Evolutionary conservation across 2,797 vertebrate species (phyloP).

Genomic region (Tauraco hartlaubi): DNA sequence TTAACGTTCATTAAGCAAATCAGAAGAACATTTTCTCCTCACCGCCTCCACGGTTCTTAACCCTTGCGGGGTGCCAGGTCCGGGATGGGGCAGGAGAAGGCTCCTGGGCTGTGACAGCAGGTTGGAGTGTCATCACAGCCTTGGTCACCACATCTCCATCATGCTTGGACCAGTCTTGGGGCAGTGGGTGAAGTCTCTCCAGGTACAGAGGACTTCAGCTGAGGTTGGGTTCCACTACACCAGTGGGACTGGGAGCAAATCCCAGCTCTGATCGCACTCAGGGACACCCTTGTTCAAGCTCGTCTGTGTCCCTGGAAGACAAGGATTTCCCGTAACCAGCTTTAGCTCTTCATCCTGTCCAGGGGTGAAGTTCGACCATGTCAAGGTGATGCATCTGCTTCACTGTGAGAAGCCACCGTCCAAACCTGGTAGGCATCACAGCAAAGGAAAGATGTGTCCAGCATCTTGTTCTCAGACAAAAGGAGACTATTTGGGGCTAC

Average conservation of each 20-base stretch:
- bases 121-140: neutral
- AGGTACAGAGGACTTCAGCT: neutral
- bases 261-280: neutral
- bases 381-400: neutral
- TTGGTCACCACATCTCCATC: neutral
- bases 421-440: neutral
- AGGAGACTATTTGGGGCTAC: neutral
- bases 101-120: neutral
- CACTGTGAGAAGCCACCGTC: rapidly evolving
- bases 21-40: constrained; percentile 72
- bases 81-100: neutral
- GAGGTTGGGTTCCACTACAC: neutral
- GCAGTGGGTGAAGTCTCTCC: neutral
- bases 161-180: rapidly evolving
- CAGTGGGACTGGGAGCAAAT: neutral
- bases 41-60: constrained; percentile 68
- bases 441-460: neutral
- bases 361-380: neutral
- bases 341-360: neutral
- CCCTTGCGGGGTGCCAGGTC: constrained; percentile 35
- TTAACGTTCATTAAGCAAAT: constrained; percentile 85
- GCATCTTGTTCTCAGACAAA: neutral
- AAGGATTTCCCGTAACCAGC: neutral
- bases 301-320: neutral
- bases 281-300: neutral